Evolutionary conservation across 2,113 vertebrate species (phyloP).

Genomic region (Tachycineta bicolor): DNA sequence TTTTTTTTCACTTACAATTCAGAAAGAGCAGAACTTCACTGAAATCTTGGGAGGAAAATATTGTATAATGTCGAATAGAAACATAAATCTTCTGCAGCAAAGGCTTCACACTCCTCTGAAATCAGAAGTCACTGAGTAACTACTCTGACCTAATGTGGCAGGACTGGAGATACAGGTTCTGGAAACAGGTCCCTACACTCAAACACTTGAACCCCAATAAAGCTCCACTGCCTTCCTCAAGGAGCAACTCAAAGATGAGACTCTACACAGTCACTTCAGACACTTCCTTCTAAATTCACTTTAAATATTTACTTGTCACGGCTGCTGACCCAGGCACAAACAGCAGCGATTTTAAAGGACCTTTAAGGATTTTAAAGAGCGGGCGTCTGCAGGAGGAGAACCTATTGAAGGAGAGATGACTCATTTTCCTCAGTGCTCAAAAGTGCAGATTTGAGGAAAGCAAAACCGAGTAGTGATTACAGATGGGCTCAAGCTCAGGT

Average conservation of each 20-base stretch:
- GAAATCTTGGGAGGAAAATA: constrained; percentile 42
- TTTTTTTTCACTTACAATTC: constrained; percentile 37
- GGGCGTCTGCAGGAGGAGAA: neutral
- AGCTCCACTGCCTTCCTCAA: constrained; percentile 2
- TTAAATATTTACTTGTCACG: neutral
- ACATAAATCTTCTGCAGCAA: neutral
- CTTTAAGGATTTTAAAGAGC: neutral
- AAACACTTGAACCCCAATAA: neutral
- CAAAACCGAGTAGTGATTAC: neutral
- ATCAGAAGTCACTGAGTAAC: neutral
- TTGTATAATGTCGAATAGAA: constrained; percentile 22
- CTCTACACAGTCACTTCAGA: neutral
- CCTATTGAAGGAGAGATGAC: neutral
- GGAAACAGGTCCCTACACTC: neutral
- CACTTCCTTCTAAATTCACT: constrained; percentile 1
- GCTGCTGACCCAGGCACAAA: neutral
- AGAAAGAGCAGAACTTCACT: constrained; percentile 14
- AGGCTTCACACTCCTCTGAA: neutral
- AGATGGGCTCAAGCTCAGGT: constrained; percentile 5
- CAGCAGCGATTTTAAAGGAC: neutral
- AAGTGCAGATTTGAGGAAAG: neutral
- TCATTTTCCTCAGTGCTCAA: neutral
- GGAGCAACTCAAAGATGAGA: neutral
- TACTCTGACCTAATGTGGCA: constrained; percentile 3
- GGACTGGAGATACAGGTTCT: constrained; percentile 42